Conservation (phyloP, 2,888 invertebrate species). For the Dynastes hyllus region DNA sequence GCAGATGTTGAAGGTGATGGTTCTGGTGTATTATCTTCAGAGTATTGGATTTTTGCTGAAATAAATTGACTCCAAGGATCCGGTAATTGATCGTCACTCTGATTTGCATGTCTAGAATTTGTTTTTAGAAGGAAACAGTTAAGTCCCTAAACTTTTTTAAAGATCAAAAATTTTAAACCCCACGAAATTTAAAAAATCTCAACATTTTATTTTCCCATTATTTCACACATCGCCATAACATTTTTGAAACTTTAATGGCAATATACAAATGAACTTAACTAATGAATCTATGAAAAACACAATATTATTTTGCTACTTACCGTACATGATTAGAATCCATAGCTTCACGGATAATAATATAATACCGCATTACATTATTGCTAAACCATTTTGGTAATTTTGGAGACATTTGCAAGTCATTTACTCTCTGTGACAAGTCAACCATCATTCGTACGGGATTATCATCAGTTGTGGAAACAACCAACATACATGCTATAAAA, state of each 20-base stretch:
- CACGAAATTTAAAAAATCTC: not conserved
- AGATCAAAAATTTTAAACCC: no score
- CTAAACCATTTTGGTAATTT: slow-evolving; percentile 90
- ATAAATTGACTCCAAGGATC: slow-evolving; percentile 92
- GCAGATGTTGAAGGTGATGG: slow-evolving; percentile 62
- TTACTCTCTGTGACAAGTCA: slow-evolving; percentile 85
- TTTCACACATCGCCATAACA: not conserved
- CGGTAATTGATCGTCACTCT: slow-evolving; percentile 75
- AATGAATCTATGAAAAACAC: no score
- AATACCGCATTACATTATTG: slow-evolving; percentile 88
- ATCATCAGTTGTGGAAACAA: slow-evolving; percentile 81
- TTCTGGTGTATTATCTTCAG: slow-evolving; percentile 61
- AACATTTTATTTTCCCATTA: not conserved
- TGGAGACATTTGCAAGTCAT: slow-evolving; percentile 84
- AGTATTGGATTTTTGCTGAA: slow-evolving; percentile 71
- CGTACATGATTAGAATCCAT: slow-evolving; percentile 81
- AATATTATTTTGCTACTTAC: slow-evolving; percentile 72
- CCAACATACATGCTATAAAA: slow-evolving; percentile 87
- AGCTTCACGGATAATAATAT: slow-evolving; percentile 91
- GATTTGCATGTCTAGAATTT: slow-evolving; percentile 83
- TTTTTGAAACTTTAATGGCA: no score
- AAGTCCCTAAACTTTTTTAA: slow-evolving; percentile 90
- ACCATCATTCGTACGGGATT: slow-evolving; percentile 89
- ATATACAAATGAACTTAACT: no score
- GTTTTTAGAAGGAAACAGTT: slow-evolving; percentile 93